Conservation (phyloP, 2,797 vertebrate genomes). For the Chrysolophus pictus region DNA sequence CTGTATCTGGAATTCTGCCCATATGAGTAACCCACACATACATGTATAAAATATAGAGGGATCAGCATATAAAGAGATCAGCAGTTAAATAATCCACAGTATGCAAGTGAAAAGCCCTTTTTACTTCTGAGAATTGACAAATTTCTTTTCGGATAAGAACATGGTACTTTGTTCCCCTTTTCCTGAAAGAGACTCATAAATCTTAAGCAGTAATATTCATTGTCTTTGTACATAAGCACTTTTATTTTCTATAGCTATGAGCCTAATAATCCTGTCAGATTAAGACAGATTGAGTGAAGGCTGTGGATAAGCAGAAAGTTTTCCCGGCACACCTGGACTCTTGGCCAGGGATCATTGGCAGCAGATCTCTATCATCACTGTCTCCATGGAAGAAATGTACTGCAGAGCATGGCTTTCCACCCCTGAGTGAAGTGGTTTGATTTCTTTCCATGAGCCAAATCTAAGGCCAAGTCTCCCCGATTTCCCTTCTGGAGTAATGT, state of each 20-base stretch:
- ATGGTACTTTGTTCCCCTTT: not conserved
- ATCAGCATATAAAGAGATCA: not conserved
- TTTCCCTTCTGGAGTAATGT: not conserved
- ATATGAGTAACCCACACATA: not conserved
- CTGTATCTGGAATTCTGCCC: not conserved
- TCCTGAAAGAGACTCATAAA: not conserved
- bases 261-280: not conserved
- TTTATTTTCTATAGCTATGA: slow-evolving; percentile 25
- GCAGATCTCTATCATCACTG: not conserved
- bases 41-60: not conserved
- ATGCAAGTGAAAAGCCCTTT: not conserved
- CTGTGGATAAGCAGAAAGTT: not conserved
- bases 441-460: not conserved
- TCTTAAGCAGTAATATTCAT: not conserved
- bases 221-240: not conserved
- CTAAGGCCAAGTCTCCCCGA: not conserved
- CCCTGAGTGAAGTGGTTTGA: not conserved
- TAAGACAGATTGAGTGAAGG: not conserved
- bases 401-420: not conserved
- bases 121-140: not conserved
- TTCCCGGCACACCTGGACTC: not conserved
- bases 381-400: not conserved
- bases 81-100: not conserved
- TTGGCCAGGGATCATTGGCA: not conserved
- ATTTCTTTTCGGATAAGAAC: not conserved